These are phyloP conservation scores for Fabriciana adippe DNA, from an alignment of 2,888 invertebrate genomes.

Conservation along the genomic window DNA sequence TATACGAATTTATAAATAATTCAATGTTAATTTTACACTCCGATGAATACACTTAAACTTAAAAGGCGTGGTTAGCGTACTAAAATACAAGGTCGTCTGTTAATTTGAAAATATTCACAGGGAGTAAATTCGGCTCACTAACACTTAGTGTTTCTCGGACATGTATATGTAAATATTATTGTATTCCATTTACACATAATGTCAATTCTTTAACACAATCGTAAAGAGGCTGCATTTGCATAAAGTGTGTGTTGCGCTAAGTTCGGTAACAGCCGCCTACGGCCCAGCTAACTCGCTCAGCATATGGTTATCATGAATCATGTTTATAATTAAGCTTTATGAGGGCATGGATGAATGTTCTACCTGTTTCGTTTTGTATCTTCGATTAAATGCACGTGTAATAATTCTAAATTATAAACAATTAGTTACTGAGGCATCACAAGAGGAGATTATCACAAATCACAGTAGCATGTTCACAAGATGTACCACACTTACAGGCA, in stretches of 20 bases:
- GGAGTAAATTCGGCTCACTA: constrained; percentile 12
- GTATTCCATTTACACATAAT: constrained; percentile 19
- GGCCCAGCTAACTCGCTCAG: constrained; percentile 28
- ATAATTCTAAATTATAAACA: constrained; percentile 12
- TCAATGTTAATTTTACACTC: too few species aligned
- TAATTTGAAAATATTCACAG: constrained; percentile 14
- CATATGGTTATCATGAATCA: constrained; percentile 36
- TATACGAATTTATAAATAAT: too few species aligned
- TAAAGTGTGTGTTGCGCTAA: constrained; percentile 29
- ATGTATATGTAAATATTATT: constrained; percentile 14
- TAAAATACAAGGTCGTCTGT: constrained; percentile 29
- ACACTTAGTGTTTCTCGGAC: constrained; percentile 6
- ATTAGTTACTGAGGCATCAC: background rate
- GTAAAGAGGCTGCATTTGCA: constrained; percentile 32
- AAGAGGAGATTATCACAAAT: constrained; percentile 22
- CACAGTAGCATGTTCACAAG: constrained; percentile 42
- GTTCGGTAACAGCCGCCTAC: constrained; percentile 38
- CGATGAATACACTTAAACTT: constrained; percentile 15
- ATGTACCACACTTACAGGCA: constrained; percentile 66
- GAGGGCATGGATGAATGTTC: constrained; percentile 28
- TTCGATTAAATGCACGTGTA: constrained; percentile 31
- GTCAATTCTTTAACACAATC: constrained; percentile 19
- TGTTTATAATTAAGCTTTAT: constrained; percentile 36
- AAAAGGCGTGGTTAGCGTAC: constrained; percentile 24
- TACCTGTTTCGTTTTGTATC: constrained; percentile 28